phyloP scores from a whole-genome alignment of 2,888 invertebrate species.

The Salticus scenicus region DNA sequence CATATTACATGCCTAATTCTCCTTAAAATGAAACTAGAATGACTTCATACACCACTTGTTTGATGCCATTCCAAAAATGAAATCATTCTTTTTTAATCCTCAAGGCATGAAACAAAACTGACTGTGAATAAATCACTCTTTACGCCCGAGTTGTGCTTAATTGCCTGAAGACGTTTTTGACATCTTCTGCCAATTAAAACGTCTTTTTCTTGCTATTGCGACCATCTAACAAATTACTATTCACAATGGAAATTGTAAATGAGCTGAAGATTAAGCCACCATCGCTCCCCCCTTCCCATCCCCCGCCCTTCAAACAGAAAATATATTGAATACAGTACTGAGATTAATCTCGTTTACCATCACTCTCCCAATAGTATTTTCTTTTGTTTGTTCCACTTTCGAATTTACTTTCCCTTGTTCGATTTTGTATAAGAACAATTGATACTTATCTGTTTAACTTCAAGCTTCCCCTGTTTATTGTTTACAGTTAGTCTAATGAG shows the following conservation, averaged over 20 bases:
- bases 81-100: not conserved
- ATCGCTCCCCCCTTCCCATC: too few species aligned
- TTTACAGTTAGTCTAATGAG: not conserved
- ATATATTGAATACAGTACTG: too few species aligned
- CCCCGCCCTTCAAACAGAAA: too few species aligned
- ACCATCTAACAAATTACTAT: conserved; percentile 8
- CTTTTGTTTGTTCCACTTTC: not conserved
- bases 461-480: too few species aligned
- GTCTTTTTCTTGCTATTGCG: conserved; percentile 11
- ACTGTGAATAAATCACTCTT: not conserved
- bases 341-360: conserved; percentile 13
- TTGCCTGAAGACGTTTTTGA: not conserved
- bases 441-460: not conserved
- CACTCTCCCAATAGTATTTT: conserved; percentile 8
- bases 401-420: conserved; percentile 1
- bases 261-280: not conserved
- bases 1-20: not conserved
- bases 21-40: too few species aligned
- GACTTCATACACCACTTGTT: not conserved
- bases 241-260: conserved; percentile 15
- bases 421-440: conserved; percentile 1
- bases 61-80: conserved; percentile 9
- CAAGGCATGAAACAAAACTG: not conserved
- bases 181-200: conserved; percentile 32
- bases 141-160: not conserved